A percentile compares a stretch with the other conserved stretches of the same genome.
Conservation (phyloP, 23 tunicate genomes). For the Aplidium turbinatum region DNA sequence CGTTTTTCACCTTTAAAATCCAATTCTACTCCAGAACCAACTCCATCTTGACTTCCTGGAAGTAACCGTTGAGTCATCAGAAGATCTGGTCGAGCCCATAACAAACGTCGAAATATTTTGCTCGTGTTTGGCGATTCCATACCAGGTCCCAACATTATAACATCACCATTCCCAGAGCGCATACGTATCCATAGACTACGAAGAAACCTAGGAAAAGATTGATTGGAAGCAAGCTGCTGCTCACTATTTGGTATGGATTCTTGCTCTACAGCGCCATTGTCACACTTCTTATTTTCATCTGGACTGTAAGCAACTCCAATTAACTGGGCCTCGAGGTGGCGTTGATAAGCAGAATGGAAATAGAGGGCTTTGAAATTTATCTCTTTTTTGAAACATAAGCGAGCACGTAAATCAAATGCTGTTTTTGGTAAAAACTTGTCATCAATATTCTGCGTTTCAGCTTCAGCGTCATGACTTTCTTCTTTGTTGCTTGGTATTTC, state of each 20-base stretch:
- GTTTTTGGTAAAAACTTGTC: background rate
- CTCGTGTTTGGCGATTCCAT: slow-evolving; percentile 89
- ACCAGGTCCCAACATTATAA: slow-evolving; percentile 92
- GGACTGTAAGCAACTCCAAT: slow-evolving; percentile 38
- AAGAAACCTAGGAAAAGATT: slow-evolving; percentile 61
- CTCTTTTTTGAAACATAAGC: slow-evolving; percentile 25
- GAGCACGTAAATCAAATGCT: slow-evolving; percentile 27
- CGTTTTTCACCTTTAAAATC: slow-evolving; percentile 77
- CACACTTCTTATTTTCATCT: slow-evolving; percentile 29
- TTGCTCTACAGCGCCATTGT: slow-evolving; percentile 5
- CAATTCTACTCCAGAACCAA: slow-evolving; percentile 92
- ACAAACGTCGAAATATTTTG: slow-evolving; percentile 63
- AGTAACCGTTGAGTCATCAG: slow-evolving; percentile 75
- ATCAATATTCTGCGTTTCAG: background rate
- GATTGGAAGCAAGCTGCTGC: slow-evolving; percentile 18
- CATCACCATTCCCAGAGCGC: slow-evolving; percentile 64
- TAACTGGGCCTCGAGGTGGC: slow-evolving; percentile 35
- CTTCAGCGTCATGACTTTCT: background rate
- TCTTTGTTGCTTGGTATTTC: background rate
- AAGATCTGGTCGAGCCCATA: slow-evolving; percentile 82
- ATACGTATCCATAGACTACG: slow-evolving; percentile 60
- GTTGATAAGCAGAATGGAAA: slow-evolving; percentile 82
- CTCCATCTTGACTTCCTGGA: slow-evolving; percentile 88
- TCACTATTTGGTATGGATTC: slow-evolving; percentile 8
- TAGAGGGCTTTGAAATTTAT: slow-evolving; percentile 79